Conservation (phyloP, 1,140 invertebrate species). For the Akabosia matsudoensis region DNA sequence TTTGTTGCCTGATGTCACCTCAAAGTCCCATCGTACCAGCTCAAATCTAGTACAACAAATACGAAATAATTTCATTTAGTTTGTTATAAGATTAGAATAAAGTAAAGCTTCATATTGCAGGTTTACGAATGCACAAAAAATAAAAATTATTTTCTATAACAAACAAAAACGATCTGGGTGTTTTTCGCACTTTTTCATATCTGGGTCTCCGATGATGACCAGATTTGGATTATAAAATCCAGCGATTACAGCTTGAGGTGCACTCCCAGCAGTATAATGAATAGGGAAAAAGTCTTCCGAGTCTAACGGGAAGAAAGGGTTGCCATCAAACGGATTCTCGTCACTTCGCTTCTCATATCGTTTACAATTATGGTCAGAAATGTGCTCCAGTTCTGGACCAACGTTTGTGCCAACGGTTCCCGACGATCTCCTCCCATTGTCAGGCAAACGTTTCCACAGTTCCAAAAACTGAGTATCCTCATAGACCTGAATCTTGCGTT, state of each 20-base stretch:
- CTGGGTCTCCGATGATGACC: neutral
- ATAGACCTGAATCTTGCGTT: neutral
- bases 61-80: neutral
- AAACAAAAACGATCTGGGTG: neutral
- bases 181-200: neutral
- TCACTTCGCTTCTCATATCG: neutral
- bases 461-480: neutral
- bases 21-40: neutral
- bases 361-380: neutral
- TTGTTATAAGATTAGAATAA: neutral
- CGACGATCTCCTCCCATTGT: neutral
- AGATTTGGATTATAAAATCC: conserved; percentile 1
- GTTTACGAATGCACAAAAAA: too few relatives aligned
- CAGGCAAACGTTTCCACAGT: neutral
- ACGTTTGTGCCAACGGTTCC: neutral
- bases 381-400: conserved; percentile 1
- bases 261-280: neutral
- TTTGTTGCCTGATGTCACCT: neutral
- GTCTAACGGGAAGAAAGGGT: neutral
- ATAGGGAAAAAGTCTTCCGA: neutral
- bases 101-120: neutral
- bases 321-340: neutral
- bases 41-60: neutral
- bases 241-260: neutral
- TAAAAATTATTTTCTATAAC: too few relatives aligned